Conservation (phyloP, 2,888 invertebrate genomes). For the Phasia obesa region DNA sequence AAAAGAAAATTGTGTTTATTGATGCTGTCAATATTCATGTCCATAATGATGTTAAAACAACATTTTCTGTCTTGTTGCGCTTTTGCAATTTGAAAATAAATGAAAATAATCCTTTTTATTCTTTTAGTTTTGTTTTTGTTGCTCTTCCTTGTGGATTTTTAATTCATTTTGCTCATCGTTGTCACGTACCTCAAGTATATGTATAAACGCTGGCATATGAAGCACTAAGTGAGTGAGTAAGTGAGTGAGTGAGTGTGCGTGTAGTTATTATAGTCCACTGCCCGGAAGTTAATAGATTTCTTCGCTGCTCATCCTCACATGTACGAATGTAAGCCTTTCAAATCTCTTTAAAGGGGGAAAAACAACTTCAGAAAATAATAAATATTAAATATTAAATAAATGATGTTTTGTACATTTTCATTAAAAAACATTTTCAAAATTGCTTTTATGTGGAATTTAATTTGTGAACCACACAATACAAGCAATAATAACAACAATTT, state of each 20-base stretch:
- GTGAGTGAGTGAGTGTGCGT: neutral
- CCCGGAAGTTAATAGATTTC: slow-evolving; percentile 75
- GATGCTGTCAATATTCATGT: slow-evolving; percentile 69
- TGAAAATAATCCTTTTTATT: slow-evolving; percentile 52
- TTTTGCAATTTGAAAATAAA: slow-evolving; percentile 35
- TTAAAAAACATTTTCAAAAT: slow-evolving; percentile 74
- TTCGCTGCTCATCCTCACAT: neutral
- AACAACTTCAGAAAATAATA: slow-evolving; percentile 58
- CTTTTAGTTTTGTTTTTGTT: no score
- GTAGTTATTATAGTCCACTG: slow-evolving; percentile 48
- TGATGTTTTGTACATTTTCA: slow-evolving; percentile 72
- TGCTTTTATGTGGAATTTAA: slow-evolving; percentile 81
- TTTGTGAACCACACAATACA: slow-evolving; percentile 79
- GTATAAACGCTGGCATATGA: slow-evolving; percentile 73
- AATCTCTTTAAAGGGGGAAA: neutral
- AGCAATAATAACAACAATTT: slow-evolving; percentile 80
- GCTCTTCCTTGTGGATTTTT: slow-evolving; percentile 25
- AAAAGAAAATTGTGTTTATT: slow-evolving; percentile 51
- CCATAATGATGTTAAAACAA: slow-evolving; percentile 59
- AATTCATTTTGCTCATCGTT: slow-evolving; percentile 64
- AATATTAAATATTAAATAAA: slow-evolving; percentile 72
- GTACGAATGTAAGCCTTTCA: slow-evolving; percentile 25
- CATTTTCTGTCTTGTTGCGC: slow-evolving; percentile 40
- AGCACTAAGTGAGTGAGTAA: neutral
- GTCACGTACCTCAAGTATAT: slow-evolving; percentile 74